Evolutionary conservation across 2,888 invertebrate genomes (phyloP).

Genomic region (Sinohyriopsis cumingii): DNA sequence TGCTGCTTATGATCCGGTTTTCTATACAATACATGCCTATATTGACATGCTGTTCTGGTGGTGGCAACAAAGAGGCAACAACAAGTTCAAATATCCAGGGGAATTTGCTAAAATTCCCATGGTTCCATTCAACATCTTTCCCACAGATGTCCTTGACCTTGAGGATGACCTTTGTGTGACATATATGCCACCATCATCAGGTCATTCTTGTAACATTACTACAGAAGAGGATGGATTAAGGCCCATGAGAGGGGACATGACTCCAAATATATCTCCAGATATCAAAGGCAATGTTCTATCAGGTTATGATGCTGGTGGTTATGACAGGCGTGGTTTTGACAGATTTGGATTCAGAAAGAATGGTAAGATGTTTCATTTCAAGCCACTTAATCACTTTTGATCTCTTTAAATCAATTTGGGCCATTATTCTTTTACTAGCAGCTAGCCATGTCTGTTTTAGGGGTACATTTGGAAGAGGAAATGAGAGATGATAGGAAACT

Average conservation of each 20-base stretch:
- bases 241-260: slow-evolving; percentile 41
- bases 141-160: slow-evolving; percentile 56
- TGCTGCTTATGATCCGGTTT: slow-evolving; percentile 63
- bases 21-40: slow-evolving; percentile 60
- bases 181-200: slow-evolving; percentile 52
- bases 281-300: slow-evolving; percentile 47
- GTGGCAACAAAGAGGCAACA: slow-evolving; percentile 60
- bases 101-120: slow-evolving; percentile 61
- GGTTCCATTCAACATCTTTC: slow-evolving; percentile 62
- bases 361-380: slow-evolving; percentile 36
- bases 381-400: too few species aligned
- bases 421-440: too few species aligned
- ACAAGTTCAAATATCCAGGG: slow-evolving; percentile 61
- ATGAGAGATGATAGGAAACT: too few species aligned
- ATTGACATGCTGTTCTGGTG: slow-evolving; percentile 64
- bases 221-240: slow-evolving; percentile 15
- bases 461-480: too few species aligned
- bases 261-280: slow-evolving; percentile 29
- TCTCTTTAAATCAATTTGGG: too few species aligned
- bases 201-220: slow-evolving; percentile 55
- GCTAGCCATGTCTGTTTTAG: too few species aligned
- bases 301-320: slow-evolving; percentile 59
- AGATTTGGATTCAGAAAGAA: slow-evolving; percentile 52
- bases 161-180: slow-evolving; percentile 58
- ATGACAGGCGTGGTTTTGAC: slow-evolving; percentile 58